Base-by-base conservation (phyloP, 2,113 vertebrate species). In the Daphoenositta chrysoptera region DNA sequence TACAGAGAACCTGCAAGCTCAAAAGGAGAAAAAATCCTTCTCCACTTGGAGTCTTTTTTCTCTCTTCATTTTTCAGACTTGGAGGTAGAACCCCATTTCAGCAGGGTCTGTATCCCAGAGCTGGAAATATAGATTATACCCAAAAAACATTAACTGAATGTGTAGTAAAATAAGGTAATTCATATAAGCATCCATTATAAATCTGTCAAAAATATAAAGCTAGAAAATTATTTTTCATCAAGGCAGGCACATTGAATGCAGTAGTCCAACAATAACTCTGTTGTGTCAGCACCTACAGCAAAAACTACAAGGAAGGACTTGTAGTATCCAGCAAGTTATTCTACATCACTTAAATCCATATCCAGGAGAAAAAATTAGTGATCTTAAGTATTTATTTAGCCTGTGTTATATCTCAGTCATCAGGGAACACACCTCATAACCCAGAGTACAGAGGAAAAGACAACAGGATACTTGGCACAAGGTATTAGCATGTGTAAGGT, bases 331-430 rank as follows among this genome's bases (percentile, higher is more conserved):
- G 24, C 2, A 69, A 51, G 18, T 76, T 83, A 56, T 53, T 87
- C 45, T 48, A 37, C 3, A 3, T 69, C 16, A 79, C 69, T 57
- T 68, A 77, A 58, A 90, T 54, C 11, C 9, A 2, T 48, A 56
- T 10, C 6, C 0, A 1, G 4, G 21, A 22, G 7, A 21, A 17
- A 27, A 60, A 77, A 44, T 5, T 13, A 33, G 4, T 58, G 11
- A 37, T 48, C 8, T 88, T 57, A 64, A 3, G 1, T 50, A 50
- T 57, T 72, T 83, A 37, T 44, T 84, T 64, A 72, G 27, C 13
- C 57, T 87, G 45, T 82, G 44, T 75, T 94, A 22, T 79, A 60
- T 42, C 33, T 72, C 70, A 83, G 73, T 45, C 57, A 76, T 64
- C 42, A 76, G 12, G 35, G 30, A 87, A 54, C 63, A 85, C 42